Base-by-base conservation (phyloP, 2,797 vertebrate genomes). In the Pangasius larnaudii region DNA sequence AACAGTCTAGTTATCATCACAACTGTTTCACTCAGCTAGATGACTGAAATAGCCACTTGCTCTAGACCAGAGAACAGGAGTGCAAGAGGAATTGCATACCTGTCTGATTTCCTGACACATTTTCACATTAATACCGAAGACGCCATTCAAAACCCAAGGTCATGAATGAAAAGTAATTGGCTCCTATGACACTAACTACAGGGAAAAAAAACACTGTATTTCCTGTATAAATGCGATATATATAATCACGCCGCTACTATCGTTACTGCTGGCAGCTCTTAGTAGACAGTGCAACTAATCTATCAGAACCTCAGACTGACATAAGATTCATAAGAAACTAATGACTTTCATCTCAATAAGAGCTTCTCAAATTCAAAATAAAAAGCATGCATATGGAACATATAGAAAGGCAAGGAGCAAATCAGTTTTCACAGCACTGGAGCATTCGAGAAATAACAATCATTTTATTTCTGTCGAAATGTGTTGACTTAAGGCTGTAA, bases 401-500 rank as follows among this genome's bases (percentile, higher is more conserved):
- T 74, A 74, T 10, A 85, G 71, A 72, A 72, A 49, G 51, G 27
- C 5, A 59, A 22, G 4, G 24, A 71, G 79, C 16, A 49, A 83
- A 56, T 58, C 3, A 24, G 56, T 59, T 84, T 78, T 69, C 49
- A 78, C 24, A 36, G 39, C 63, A 65, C 49, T 75, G 51, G n/a
- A 80, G 59, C 69, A 65, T 67, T 58, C 72, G 33, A 61, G 81
- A 91, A 77, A 87, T 88, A 87, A 77, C 90, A 90, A 81, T 89
- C 81, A 89, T 89, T 90, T 75, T 89, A 91, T 89, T 91, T 90
- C 87, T 87, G 72, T 71, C 42, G 77, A 90, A 89, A 89, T 91
- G 74, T 90, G 88, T 91, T 88, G 91, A 91, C 88, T 90, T 33
- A 7, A 85, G 80, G 77, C 30, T 18, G 85, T 51, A 82, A 61